Percentiles rank a stretch among this genome's conserved stretches.
Evolutionary conservation across 2,797 vertebrate species (phyloP).

Genomic region (Diplodus puntazzo): DNA sequence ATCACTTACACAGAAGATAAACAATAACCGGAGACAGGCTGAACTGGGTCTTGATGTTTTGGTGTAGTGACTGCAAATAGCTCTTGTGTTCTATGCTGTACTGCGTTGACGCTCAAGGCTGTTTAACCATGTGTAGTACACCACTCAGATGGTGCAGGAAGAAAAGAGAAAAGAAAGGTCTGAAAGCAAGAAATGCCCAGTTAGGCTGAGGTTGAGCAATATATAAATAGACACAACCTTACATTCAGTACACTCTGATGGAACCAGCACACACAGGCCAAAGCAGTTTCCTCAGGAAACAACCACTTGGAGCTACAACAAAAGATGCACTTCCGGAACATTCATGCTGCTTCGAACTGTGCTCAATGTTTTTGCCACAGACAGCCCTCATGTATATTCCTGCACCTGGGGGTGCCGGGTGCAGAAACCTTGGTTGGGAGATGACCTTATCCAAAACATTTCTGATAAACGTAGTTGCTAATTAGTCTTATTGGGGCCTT

Average conservation of each 20-base stretch:
- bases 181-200: constrained; percentile 23
- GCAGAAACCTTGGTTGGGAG: constrained; percentile 7
- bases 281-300: constrained; percentile 72
- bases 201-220: constrained; percentile 13
- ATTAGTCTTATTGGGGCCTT: too few relatives aligned
- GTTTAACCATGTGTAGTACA: constrained; percentile 29
- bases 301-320: constrained; percentile 52
- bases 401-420: constrained; percentile 4
- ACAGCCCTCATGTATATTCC: constrained; percentile 11
- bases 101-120: constrained; percentile 53
- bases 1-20: constrained; percentile 1
- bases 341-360: constrained; percentile 21
- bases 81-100: constrained; percentile 12
- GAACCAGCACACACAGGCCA: constrained; percentile 35
- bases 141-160: constrained; percentile 33
- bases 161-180: constrained; percentile 42
- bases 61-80: constrained; percentile 28
- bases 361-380: constrained; percentile 19
- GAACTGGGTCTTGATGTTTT: constrained; percentile 19
- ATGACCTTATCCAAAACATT: neutral
- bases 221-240: constrained; percentile 46
- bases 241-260: constrained; percentile 27
- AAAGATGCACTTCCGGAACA: constrained; percentile 58
- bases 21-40: constrained; percentile 6
- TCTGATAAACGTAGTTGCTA: too few relatives aligned